A percentile compares a stretch with the other conserved stretches of the same genome.
Conservation (phyloP, 1,140 invertebrate genomes). For the Onthophagus taurus region DNA sequence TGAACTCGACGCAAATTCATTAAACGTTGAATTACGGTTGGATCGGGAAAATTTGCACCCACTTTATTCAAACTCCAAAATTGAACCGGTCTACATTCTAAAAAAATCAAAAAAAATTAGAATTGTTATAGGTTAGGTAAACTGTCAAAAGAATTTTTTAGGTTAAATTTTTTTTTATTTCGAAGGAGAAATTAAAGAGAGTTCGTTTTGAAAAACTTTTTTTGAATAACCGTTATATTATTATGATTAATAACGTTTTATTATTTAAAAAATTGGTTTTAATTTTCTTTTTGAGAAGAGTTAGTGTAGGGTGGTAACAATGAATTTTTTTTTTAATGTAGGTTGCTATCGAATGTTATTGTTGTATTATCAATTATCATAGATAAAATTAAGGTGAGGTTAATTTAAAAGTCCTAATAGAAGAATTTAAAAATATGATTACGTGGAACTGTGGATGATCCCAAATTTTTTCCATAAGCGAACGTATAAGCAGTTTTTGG, state of each 20-base stretch:
- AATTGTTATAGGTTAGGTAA: too few species aligned
- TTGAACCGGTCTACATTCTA: slow-evolving; percentile 50
- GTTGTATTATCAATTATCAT: too few species aligned
- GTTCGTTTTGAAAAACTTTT: too few species aligned
- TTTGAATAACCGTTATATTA: background rate
- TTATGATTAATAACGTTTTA: background rate
- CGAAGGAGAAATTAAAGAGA: too few species aligned
- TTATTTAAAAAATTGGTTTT: background rate
- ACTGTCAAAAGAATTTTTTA: too few species aligned
- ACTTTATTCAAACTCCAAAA: slow-evolving; percentile 55
- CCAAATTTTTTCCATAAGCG: slow-evolving; percentile 42
- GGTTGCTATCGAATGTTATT: too few species aligned
- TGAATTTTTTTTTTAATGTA: too few species aligned
- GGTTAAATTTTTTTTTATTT: too few species aligned
- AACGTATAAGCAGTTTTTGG: slow-evolving; percentile 57
- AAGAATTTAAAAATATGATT: slow-evolving; percentile 26
- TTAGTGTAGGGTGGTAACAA: too few species aligned
- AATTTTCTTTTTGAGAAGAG: background rate
- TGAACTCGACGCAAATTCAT: slow-evolving; percentile 42
- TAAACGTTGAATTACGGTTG: slow-evolving; percentile 41
- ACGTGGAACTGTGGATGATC: slow-evolving; percentile 44
- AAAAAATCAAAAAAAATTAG: slow-evolving; percentile 11
- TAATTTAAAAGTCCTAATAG: background rate
- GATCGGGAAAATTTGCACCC: slow-evolving; percentile 51
- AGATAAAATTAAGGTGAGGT: background rate